Percentiles rank a stretch among this genome's conserved stretches.
These are phyloP conservation scores for Drosophila mayaguana DNA, from an alignment of 2,888 invertebrate genomes.

Conservation along the genomic window DNA sequence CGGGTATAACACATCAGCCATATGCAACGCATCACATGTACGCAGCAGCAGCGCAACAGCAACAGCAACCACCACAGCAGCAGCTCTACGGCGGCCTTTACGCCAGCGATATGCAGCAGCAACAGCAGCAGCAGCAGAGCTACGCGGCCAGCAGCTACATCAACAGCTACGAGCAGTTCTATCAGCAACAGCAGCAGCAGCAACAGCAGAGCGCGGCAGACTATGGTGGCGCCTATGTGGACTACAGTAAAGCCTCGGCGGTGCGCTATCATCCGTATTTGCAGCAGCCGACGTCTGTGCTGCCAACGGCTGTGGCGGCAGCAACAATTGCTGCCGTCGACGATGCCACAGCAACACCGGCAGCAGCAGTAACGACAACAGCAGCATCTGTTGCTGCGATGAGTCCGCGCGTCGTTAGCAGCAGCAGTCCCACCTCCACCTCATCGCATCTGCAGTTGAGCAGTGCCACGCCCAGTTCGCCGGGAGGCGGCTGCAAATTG, in stretches of 20 bases:
- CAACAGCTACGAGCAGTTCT: constrained; percentile 84
- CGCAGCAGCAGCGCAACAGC: constrained; percentile 22
- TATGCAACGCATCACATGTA: constrained; percentile 74
- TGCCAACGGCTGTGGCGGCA: constrained; percentile 27
- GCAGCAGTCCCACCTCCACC: constrained; percentile 84
- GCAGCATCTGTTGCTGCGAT: constrained; percentile 76
- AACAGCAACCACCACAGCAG: constrained; percentile 84
- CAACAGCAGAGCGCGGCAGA: constrained; percentile 65
- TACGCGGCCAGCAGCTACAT: constrained; percentile 79
- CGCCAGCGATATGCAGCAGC: constrained; percentile 64
- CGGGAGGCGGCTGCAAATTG: constrained; percentile 84
- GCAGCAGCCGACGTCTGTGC: constrained; percentile 71
- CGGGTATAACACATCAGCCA: constrained; percentile 81
- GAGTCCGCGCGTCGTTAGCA: constrained; percentile 85
- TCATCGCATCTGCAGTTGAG: constrained; percentile 74
- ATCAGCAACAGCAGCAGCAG: constrained; percentile 81
- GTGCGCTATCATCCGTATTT: constrained; percentile 83
- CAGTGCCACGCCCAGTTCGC: constrained; percentile 74
- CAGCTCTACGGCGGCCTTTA: constrained; percentile 70
- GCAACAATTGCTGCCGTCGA: constrained; percentile 33
- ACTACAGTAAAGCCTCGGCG: constrained; percentile 65
- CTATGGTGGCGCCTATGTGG: constrained; percentile 61
- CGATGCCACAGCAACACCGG: constrained; percentile 62
- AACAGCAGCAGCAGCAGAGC: constrained; percentile 59
- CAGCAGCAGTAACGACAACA: constrained; percentile 42